These are phyloP conservation scores for Tiliqua scincoides DNA, from an alignment of 2,113 vertebrate species.

Conservation along the genomic window DNA sequence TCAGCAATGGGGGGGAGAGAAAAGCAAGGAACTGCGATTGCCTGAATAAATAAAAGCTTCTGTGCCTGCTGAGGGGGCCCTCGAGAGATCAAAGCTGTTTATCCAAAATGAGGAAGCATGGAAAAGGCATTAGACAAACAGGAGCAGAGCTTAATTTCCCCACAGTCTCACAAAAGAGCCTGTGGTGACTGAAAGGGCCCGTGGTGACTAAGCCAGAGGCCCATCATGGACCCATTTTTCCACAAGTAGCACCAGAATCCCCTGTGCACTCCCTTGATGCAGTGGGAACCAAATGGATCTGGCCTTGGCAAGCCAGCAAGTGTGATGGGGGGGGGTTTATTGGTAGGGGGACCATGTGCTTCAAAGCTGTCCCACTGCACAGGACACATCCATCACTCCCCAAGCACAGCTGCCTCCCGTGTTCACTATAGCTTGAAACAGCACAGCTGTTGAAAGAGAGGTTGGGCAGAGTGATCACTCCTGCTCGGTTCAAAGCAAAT, in stretches of 20 bases:
- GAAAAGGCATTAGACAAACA: conserved; percentile 28
- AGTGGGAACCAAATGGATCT: not conserved
- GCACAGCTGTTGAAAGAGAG: too few relatives aligned
- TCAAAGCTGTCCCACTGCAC: not conserved
- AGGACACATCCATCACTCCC: conserved; percentile 26
- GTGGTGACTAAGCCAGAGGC: not conserved
- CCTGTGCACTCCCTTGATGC: not conserved
- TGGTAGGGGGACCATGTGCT: not conserved
- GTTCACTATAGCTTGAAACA: not conserved
- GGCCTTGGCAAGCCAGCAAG: not conserved
- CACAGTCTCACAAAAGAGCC: not conserved
- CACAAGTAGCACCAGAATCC: conserved; percentile 15
- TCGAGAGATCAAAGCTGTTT: conserved; percentile 16
- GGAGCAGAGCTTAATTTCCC: conserved; percentile 28
- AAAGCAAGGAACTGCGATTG: accelerated
- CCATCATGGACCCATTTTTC: conserved; percentile 9
- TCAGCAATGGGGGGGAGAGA: not conserved
- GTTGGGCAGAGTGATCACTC: not conserved
- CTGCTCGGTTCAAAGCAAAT: not conserved
- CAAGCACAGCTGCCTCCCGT: not conserved
- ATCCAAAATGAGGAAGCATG: not conserved
- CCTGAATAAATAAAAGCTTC: not conserved
- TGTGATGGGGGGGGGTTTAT: not conserved
- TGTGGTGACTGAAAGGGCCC: not conserved
- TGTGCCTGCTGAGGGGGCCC: not conserved